Base-by-base conservation (phyloP, 2,888 invertebrate species). In the Lithophane socia region DNA sequence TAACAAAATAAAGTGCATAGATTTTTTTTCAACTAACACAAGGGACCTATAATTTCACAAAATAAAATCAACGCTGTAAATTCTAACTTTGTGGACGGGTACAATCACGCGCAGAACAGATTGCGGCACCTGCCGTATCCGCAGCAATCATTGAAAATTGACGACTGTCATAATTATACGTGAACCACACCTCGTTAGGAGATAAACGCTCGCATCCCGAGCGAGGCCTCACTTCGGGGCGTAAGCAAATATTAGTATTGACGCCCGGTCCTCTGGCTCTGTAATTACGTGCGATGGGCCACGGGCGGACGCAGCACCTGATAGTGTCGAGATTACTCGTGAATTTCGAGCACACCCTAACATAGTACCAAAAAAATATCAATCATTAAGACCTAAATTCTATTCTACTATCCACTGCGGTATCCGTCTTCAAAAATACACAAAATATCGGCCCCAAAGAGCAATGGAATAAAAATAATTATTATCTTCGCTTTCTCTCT, bases 181-280 rank as follows among this genome's bases (percentile, higher is more conserved):
- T 83, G 89, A 88, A 89, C 90, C 91, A 91, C 91, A 91, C 92
- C 93, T 94, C 91, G 93, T 93, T 94, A 93, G 90, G 86, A 88
- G 91, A 92, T 92, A 93, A 93, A 93, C 90, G 92, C 86, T 91
- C 83, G 85, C 90, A 87, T 90, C 88, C 89, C 84, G 86, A 87
- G 86, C 89, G 92, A 91, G 91, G 91, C 90, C 88, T 85, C 90
- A 92, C 92, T 94, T 87, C 90, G 90, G 92, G 93, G 94, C 93
- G 93, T 94, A 95, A 95, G 95, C 95, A 95, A 96, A 96, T 95
- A 96, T 95, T 95, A 93, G 95, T 92, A 94, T 94, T 94, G 93
- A 91, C 91, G 92, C 86, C 91, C 90, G 92, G 91, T 89, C 91
- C 90, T 89, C 92, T 88, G 92, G 89, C 92, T 87, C 90, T 86